Evolutionary conservation across 2,888 invertebrate genomes (phyloP).

Genomic region (Cosmia pyralina): DNA sequence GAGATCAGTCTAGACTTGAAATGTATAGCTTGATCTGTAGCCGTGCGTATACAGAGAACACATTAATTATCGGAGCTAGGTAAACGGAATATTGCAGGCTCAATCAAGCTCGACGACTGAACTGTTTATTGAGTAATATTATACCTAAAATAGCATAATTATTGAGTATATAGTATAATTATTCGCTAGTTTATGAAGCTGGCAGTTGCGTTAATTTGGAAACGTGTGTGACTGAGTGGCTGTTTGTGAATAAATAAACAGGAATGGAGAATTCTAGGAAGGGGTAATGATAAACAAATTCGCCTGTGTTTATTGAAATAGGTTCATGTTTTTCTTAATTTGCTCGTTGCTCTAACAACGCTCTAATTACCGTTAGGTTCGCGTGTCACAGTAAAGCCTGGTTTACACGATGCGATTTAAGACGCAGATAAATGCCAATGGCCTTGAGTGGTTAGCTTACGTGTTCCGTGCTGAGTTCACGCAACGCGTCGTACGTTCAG

Average conservation of each 20-base stretch:
- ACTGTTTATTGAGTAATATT: slow-evolving; percentile 26
- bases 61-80: slow-evolving; percentile 34
- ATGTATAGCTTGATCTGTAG: too few species aligned
- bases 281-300: neutral
- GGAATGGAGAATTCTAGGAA: slow-evolving; percentile 5
- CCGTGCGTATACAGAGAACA: slow-evolving; percentile 12
- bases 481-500: too few species aligned
- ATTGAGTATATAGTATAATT: slow-evolving; percentile 4
- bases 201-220: slow-evolving; percentile 24
- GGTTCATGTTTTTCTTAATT: slow-evolving; percentile 5
- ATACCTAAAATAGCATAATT: neutral
- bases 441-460: too few species aligned
- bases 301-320: neutral
- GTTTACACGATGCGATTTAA: neutral
- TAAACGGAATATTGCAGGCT: slow-evolving; percentile 61
- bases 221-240: slow-evolving; percentile 31
- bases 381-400: neutral
- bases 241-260: slow-evolving; percentile 40
- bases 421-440: too few species aligned
- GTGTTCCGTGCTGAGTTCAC: too few species aligned
- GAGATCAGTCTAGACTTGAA: too few species aligned
- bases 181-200: slow-evolving; percentile 28
- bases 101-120: slow-evolving; percentile 47
- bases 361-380: neutral
- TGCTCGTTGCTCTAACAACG: neutral